These are phyloP conservation scores for Scytalopus superciliaris DNA, from an alignment of 2,113 vertebrate species.

Conservation along the genomic window DNA sequence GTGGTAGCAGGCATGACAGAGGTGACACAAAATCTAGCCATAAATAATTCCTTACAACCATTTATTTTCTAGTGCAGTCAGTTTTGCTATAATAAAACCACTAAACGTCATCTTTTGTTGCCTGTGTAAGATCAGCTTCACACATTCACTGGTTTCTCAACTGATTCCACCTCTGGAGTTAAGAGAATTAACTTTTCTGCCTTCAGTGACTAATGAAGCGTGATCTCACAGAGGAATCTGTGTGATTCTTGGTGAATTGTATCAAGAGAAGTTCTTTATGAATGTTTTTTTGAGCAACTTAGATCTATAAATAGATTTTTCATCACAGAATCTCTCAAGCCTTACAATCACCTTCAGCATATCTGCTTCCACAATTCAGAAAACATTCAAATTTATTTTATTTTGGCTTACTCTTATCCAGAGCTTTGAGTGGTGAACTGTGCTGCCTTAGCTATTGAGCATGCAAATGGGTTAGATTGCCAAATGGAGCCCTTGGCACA, in stretches of 20 bases:
- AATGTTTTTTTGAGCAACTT: not conserved
- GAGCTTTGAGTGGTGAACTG: not conserved
- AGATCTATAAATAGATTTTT: not conserved
- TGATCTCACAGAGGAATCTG: not conserved
- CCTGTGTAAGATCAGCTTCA: not conserved
- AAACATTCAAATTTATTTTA: not conserved
- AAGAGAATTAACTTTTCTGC: not conserved
- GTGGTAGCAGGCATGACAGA: not conserved
- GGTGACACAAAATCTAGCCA: not conserved
- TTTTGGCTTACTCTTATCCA: not conserved
- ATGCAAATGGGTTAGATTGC: not conserved
- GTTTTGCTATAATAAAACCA: not conserved
- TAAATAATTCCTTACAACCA: slow-evolving; percentile 1
- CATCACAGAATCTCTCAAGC: not conserved
- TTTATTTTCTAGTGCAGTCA: not conserved
- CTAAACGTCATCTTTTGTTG: not conserved
- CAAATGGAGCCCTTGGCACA: not conserved
- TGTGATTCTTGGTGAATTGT: not conserved
- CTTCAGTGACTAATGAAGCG: not conserved
- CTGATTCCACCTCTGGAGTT: not conserved
- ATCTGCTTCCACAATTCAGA: not conserved
- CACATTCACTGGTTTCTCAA: not conserved
- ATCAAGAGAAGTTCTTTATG: not conserved
- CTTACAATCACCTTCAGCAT: rapidly evolving
- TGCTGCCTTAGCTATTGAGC: not conserved